Base-by-base conservation (phyloP, 2,797 vertebrate genomes). In the Acipenser oxyrinchus region DNA sequence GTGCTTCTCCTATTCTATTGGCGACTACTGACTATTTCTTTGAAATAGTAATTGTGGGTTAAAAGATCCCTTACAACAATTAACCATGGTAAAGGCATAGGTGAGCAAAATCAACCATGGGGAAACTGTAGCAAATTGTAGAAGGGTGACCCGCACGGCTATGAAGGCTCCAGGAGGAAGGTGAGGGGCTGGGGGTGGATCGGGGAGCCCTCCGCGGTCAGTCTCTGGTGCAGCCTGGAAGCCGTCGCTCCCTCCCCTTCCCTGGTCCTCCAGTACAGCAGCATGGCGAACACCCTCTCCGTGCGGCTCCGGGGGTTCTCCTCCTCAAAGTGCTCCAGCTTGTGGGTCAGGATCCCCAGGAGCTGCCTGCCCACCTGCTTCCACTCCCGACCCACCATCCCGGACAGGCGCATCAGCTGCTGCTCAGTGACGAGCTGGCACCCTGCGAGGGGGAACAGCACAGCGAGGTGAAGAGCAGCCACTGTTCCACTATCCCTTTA, bases 381-480 rank as follows among this genome's bases (percentile, higher is more conserved):
- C 89, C 89, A 90, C 12, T 73, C 71, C 51, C 0, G 73, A 2
- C 86, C 86, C 1, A 89, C 69, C 1, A 3, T n/a, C 11, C 73
- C 63, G 8, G 89, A 84, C 66, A 88, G 79, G 0, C 0, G 55
- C 87, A 89, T 88, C 75, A 90, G 78, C 82, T 90, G 83, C 71
- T 73, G 86, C 76, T 90, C 88, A 0, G 66, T 84, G 64, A 90
- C 79, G 10, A 78, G 55, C 13, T 5, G 0, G 15, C 71, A 59
- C 13, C 65, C 83, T 81, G 69, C 64, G 5, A 60, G 1, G 23
- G 23, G 23, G 23, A 4, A 4, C 23, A 37, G 23, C 23, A 37
- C 23, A 37, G 23, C 23, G 0, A 37, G 23, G 23, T 37, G 23
- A 18, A 18, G 15, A 18, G 15, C 15, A 18, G 15, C 15, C 15